phyloP scores from a whole-genome alignment of 2,797 vertebrate genomes.

The Gallinago solitaria region DNA sequence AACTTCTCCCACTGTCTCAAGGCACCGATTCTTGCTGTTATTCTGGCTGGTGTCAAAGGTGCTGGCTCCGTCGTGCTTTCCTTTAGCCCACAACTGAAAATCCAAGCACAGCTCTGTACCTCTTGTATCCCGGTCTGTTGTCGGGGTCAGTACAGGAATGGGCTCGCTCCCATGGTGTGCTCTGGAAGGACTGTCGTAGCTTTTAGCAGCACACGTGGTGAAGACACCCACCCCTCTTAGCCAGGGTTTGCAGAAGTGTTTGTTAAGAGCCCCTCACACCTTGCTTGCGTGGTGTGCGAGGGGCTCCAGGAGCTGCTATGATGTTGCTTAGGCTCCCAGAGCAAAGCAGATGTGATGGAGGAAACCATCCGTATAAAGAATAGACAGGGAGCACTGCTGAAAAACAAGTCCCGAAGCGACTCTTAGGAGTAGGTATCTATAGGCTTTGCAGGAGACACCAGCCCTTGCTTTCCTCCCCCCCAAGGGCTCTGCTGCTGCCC shows the following conservation, averaged over 20 bases:
- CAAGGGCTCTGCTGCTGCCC: background rate
- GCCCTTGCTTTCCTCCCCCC: background rate
- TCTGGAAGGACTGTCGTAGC: accelerated
- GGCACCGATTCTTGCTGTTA: background rate
- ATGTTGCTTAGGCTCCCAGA: background rate
- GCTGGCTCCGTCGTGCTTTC: background rate
- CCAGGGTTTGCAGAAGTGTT: background rate
- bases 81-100: background rate
- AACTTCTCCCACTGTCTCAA: background rate
- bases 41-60: background rate
- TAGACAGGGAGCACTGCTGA: background rate
- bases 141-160: accelerated
- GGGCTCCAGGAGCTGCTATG: background rate
- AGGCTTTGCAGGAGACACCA: background rate
- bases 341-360: background rate
- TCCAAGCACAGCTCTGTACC: background rate
- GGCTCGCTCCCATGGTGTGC: accelerated
- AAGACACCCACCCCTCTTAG: background rate
- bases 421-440: accelerated
- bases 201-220: background rate
- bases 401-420: background rate
- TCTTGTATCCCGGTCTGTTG: background rate
- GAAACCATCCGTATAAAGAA: accelerated
- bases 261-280: background rate
- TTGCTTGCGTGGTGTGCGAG: accelerated